These are phyloP conservation scores for Machimus atricapillus DNA, from an alignment of 2,888 invertebrate genomes.

Conservation along the genomic window DNA sequence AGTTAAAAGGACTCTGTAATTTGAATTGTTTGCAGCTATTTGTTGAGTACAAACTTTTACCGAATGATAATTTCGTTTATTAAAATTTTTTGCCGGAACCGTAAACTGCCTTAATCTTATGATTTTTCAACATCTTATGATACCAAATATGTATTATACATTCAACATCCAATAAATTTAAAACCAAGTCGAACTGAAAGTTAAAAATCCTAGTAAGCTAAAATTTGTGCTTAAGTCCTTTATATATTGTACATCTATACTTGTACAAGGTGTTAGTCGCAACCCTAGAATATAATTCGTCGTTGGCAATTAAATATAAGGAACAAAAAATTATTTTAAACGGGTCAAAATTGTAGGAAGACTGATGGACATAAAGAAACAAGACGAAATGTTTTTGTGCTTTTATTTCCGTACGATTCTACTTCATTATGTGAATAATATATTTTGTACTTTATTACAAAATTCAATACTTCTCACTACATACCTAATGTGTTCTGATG, in stretches of 20 bases:
- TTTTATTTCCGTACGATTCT: background rate
- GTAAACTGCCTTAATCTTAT: slow-evolving; percentile 19
- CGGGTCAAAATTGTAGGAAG: background rate
- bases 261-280: background rate
- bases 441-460: background rate
- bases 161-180: background rate
- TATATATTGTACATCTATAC: background rate
- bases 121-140: slow-evolving; percentile 6
- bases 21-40: background rate
- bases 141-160: background rate
- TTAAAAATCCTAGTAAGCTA: background rate
- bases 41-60: background rate
- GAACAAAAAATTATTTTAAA: background rate
- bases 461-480: background rate
- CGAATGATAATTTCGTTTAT: background rate
- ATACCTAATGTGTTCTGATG: background rate
- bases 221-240: background rate
- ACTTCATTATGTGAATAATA: background rate
- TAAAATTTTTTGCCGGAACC: background rate
- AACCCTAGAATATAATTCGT: background rate
- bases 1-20: background rate
- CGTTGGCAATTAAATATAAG: background rate
- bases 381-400: background rate
- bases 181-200: background rate
- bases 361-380: background rate